phyloP scores from a whole-genome alignment of 2,888 invertebrate species.

The Scaptomyza parva region DNA sequence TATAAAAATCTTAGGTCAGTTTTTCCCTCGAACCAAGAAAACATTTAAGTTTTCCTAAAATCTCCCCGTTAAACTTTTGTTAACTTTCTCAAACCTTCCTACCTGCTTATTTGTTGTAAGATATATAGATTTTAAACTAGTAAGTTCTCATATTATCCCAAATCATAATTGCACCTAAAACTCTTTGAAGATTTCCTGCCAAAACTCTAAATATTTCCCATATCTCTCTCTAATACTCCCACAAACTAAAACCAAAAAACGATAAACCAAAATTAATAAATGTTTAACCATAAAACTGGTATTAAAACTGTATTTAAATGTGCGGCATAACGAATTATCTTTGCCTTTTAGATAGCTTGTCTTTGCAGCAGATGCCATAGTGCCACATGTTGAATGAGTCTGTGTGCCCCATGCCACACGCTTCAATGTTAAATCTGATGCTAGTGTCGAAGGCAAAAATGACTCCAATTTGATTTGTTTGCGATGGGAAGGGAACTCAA shows the following conservation, averaged over 20 bases:
- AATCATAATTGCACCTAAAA: too few relatives aligned
- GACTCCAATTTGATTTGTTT: slow-evolving; percentile 80
- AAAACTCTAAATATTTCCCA: too few relatives aligned
- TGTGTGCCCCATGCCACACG: slow-evolving; percentile 3
- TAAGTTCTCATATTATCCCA: too few relatives aligned
- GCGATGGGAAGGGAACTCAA: slow-evolving; percentile 19
- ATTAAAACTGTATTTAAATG: slow-evolving; percentile 27
- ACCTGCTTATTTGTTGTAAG: too few relatives aligned
- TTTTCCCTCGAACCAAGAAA: too few relatives aligned
- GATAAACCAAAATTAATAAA: slow-evolving; percentile 5
- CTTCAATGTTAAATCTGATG: slow-evolving; percentile 12
- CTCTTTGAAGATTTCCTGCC: too few relatives aligned
- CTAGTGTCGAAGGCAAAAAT: slow-evolving; percentile 74
- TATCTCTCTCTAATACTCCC: too few relatives aligned
- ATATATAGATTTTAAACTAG: too few relatives aligned
- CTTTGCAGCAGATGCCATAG: slow-evolving; percentile 59
- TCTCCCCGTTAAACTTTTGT: too few relatives aligned
- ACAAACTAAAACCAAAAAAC: slow-evolving; percentile 2
- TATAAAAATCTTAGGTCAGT: too few relatives aligned
- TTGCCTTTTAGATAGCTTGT: slow-evolving; percentile 1
- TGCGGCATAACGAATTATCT: slow-evolving; percentile 22
- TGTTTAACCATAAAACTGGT: neutral
- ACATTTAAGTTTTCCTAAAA: too few relatives aligned
- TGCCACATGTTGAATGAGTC: slow-evolving; percentile 47
- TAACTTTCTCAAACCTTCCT: too few relatives aligned